phyloP scores from a whole-genome alignment of 2,888 invertebrate species.

The Empis stercorea region DNA sequence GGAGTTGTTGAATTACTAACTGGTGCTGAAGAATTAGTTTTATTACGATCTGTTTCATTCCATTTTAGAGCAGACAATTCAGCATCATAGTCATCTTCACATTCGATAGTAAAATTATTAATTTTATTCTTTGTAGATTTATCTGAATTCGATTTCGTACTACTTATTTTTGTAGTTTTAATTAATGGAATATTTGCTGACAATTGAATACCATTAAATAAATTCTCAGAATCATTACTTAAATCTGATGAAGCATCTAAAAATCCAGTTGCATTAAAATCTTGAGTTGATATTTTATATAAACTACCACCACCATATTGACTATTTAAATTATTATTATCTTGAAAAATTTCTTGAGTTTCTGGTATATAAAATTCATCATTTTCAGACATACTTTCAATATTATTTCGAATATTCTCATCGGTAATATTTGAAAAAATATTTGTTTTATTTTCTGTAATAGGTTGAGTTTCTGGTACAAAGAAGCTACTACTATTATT shows the following conservation, averaged over 20 bases:
- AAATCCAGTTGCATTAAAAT: slow-evolving; percentile 17
- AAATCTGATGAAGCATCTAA: slow-evolving; percentile 12
- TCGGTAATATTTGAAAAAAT: slow-evolving; percentile 2
- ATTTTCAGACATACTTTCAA: slow-evolving; percentile 13
- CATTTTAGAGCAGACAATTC: slow-evolving; percentile 14
- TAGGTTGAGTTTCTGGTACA: slow-evolving; percentile 11
- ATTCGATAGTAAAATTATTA: slow-evolving; percentile 7
- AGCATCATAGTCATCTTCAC: slow-evolving; percentile 12
- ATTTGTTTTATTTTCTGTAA: slow-evolving; percentile 4
- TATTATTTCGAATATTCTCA: slow-evolving; percentile 4
- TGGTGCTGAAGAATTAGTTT: too few relatives aligned
- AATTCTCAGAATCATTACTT: slow-evolving; percentile 13
- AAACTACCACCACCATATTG: slow-evolving; percentile 12
- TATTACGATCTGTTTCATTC: slow-evolving; percentile 1
- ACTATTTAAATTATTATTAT: slow-evolving; percentile 2
- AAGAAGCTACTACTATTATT: neutral
- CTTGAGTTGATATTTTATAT: slow-evolving; percentile 19
- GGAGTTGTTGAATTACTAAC: slow-evolving; percentile 1
- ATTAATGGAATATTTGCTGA: too few relatives aligned
- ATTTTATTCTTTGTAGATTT: neutral
- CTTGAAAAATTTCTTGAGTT: slow-evolving; percentile 18
- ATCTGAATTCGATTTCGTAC: neutral
- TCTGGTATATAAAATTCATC: slow-evolving; percentile 23
- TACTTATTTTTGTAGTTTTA: neutral
- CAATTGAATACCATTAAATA: neutral